These are phyloP conservation scores for Hassar affinis DNA, from an alignment of 2,113 vertebrate species.

Conservation along the genomic window DNA sequence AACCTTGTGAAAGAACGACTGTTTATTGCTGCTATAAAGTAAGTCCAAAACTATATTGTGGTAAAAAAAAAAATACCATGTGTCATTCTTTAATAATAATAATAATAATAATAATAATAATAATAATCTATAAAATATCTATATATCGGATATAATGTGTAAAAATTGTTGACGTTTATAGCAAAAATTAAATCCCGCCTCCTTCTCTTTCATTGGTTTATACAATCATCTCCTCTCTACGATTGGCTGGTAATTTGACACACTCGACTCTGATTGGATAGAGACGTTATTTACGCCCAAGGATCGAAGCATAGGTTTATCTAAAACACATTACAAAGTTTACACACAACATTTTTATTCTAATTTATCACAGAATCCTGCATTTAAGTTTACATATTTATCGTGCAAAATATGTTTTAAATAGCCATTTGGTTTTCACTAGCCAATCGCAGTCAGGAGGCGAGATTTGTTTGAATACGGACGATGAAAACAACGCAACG, in stretches of 20 bases:
- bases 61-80: not conserved
- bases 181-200: not conserved
- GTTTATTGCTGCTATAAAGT: not conserved
- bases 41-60: not conserved
- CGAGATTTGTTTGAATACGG: not conserved
- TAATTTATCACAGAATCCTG: no score
- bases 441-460: not conserved
- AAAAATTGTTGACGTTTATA: not conserved
- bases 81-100: not conserved
- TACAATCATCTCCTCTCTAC: not conserved
- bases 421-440: not conserved
- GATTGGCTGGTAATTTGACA: not conserved
- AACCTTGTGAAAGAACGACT: not conserved
- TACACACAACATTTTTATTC: not conserved
- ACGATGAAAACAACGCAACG: not conserved
- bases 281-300: not conserved
- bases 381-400: not conserved
- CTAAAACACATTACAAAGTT: not conserved
- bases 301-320: not conserved
- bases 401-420: not conserved
- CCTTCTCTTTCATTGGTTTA: not conserved
- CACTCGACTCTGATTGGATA: not conserved
- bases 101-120: no score
- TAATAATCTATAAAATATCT: no score
- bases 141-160: not conserved